Evolutionary conservation across 2,797 vertebrate species (phyloP), one percentile per base, ranked within the genome.

Genomic region (Clarias laeviceps): DNA sequence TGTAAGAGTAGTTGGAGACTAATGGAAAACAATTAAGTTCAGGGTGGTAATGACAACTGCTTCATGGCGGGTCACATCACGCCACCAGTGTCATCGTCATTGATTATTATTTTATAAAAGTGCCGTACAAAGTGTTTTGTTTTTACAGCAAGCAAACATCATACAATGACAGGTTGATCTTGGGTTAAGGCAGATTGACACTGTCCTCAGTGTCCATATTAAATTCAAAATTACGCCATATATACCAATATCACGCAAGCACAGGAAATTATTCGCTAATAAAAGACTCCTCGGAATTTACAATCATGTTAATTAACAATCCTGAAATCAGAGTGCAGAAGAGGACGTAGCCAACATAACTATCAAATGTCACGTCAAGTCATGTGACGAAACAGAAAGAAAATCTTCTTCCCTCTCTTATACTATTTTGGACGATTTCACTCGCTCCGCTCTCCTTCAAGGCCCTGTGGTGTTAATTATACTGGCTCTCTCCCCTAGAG

Each of bases 381-480:
- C 85, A 80, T 27, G 56, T 84, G 32, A 82, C 50, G 11, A 80
- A 78, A 61, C 40, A 24, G 29, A 82, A 82, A 68, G 40, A 65
- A 84, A 91, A 88, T 90, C 90, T 80, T 89, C 87, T 88, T 77
- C 80, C 66, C 57, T 87, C 54, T 89, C 90, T 90, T 86, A 85
- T 88, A 59, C 85, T 87, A 89, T 91, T 87, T 88, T 88, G 88
- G 88, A 56, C 20, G 87, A 78, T 87, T 87, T 89, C 62, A 85
- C 65, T 83, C 68, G 65, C 85, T 40, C 62, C 86, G 87, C 88
- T 91, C 89, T 89, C 82, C 91, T 87, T 84, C 86, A 90, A 93
- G 91, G 91, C 91, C 92, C 92, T 89, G 88, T 91, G 93, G 93
- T 93, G 94, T 95, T 95, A 95, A 95, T 95, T 95, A 95, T 92